Base-by-base conservation (phyloP, 2,888 invertebrate genomes). In the Drosophila picticornis region DNA sequence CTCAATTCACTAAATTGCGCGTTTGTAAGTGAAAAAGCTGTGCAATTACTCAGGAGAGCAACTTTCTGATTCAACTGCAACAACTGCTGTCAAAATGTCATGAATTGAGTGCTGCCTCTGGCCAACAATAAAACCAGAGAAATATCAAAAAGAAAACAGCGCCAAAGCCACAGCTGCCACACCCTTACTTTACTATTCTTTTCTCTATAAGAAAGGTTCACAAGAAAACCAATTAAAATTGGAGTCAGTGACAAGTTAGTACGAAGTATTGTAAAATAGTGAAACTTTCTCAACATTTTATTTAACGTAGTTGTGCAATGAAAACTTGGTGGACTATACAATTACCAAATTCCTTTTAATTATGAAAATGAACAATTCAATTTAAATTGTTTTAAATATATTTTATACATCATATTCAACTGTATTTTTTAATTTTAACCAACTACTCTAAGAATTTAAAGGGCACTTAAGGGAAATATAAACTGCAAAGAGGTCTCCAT, bases 81-180 rank as follows among this genome's bases (percentile, higher is more conserved):
- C 77, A 87, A 87, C 87, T 90, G 87, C 87, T 87, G 90, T 86
- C 87, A 88, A 90, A 87, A 88, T 90, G 87, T 87, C 87, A 87
- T 86, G 88, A 88, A 90, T 88, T 90, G 90, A 90, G 89, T 81
- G 60, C 68, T 57, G 60, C 59, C 61, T 27, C 70, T 67, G 75
- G 62, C 73, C 53, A 68, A 57, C 73, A 78, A 73, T 72, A 68
- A 69, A 74, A 72, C 58, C 59, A 46, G 66, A 63, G 63, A 56
- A 69, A 74, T 71, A 62, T 75, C 34, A 65, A 58, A 61, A 69
- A 48, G 65, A 53, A 43, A 52, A 46, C 53, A 55, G 34, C 22
- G 36, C 13, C 22, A 57, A 64, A 67, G 57, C 57, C 76, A 66
- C 56, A 60, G 34, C 36, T 43, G 50, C 34, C 46, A 66, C 57